Evolutionary conservation across 2,797 vertebrate species (phyloP).

Genomic region (Cyclopterus lumpus): DNA sequence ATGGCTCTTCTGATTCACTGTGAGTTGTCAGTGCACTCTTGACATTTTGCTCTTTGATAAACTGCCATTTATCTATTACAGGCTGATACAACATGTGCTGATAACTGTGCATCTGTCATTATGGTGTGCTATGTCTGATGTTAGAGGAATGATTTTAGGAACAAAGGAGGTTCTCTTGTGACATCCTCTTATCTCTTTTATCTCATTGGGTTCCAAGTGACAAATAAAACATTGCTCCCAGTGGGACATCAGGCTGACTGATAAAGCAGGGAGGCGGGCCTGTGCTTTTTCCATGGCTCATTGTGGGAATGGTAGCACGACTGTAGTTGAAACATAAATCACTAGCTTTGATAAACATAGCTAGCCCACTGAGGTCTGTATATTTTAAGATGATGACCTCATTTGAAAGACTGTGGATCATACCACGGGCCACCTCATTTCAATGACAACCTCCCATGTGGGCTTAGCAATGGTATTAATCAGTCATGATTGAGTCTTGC

Average conservation of each 20-base stretch:
- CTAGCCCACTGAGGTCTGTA: slow-evolving; percentile 38
- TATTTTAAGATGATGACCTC: slow-evolving; percentile 61
- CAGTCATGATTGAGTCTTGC: slow-evolving; percentile 63
- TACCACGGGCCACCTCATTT: slow-evolving; percentile 47
- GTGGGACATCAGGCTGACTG: slow-evolving; percentile 52
- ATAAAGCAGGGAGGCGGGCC: slow-evolving; percentile 13
- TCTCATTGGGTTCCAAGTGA: slow-evolving; percentile 65
- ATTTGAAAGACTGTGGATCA: slow-evolving; percentile 56
- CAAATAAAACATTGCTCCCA: slow-evolving; percentile 62
- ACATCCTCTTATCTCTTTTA: slow-evolving; percentile 57
- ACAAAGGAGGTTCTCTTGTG: slow-evolving; percentile 49
- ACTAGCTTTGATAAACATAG: slow-evolving; percentile 51
- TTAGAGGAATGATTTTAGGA: slow-evolving; percentile 49
- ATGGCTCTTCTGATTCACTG: slow-evolving; percentile 8
- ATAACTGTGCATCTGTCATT: slow-evolving; percentile 58
- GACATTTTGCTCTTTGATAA: slow-evolving; percentile 68
- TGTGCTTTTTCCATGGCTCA: slow-evolving; percentile 16
- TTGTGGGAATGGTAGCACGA: slow-evolving; percentile 19
- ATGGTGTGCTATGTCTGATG: slow-evolving; percentile 37
- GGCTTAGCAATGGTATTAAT: slow-evolving; percentile 60
- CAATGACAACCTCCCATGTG: slow-evolving; percentile 51
- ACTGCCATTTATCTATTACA: slow-evolving; percentile 51
- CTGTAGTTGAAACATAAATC: slow-evolving; percentile 34
- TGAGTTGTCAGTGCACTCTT: slow-evolving; percentile 39
- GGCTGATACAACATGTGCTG: slow-evolving; percentile 51